These are phyloP conservation scores for Geodia barretti DNA, from an alignment of 37 sponge, comb jelly and placozoan species.

Conservation along the genomic window DNA sequence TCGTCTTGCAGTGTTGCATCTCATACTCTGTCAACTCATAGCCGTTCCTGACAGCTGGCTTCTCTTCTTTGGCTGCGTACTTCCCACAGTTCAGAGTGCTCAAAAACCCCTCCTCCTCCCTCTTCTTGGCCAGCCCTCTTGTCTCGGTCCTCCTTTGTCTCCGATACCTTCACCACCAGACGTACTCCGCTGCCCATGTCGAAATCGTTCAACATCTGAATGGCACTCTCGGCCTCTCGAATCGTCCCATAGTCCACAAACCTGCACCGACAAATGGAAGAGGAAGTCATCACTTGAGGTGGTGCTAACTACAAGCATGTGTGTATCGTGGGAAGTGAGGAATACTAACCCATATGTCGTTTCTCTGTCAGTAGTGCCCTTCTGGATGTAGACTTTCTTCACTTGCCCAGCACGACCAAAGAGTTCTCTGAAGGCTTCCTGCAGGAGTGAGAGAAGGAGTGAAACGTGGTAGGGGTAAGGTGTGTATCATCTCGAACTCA, in stretches of 20 bases:
- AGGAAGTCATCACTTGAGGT: neutral
- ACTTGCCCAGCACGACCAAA: conserved; percentile 67
- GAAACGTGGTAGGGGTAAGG: no score
- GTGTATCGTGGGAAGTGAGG: neutral
- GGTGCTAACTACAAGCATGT: neutral
- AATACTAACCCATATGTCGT: conserved; percentile 60
- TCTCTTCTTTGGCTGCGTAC: neutral
- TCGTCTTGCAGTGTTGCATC: neutral
- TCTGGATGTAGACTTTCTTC: conserved; percentile 2
- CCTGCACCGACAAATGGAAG: conserved; percentile 17
- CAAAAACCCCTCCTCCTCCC: conserved; percentile 28
- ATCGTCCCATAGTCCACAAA: conserved; percentile 67
- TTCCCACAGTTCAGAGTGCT: conserved; percentile 40
- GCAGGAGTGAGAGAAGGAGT: neutral
- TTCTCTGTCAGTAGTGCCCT: neutral
- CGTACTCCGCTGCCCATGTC: conserved; percentile 52
- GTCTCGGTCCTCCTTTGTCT: conserved; percentile 21
- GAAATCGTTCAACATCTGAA: conserved; percentile 27
- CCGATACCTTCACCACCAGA: conserved; percentile 57
- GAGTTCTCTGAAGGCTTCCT: conserved; percentile 64
- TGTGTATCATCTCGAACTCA: no score
- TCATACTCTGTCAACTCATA: conserved; percentile 5
- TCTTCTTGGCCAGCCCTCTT: conserved; percentile 14
- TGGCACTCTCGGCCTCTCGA: conserved; percentile 58
- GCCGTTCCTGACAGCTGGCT: neutral